phyloP scores from a whole-genome alignment of 2,797 vertebrate species.

The Allobates femoralis region DNA sequence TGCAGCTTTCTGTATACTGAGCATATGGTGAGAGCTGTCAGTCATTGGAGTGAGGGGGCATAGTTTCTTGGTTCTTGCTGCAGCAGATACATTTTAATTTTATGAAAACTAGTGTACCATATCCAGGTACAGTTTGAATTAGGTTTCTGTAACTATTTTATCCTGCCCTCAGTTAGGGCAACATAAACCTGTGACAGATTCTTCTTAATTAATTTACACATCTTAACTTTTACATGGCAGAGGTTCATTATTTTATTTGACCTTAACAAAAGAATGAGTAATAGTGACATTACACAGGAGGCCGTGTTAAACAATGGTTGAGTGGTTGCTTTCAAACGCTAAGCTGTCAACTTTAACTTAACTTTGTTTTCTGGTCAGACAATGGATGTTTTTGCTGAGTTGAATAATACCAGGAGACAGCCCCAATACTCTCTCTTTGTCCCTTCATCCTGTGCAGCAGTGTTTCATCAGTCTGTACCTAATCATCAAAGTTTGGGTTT shows the following conservation, averaged over 20 bases:
- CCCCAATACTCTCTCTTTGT: constrained; percentile 86
- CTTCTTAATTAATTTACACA: background rate
- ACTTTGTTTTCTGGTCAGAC: constrained; percentile 75
- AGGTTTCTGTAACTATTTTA: no score
- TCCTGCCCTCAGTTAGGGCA: no score
- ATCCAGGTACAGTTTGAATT: no score
- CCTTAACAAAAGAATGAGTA: constrained; percentile 68
- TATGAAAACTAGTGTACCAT: no score
- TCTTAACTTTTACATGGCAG: background rate
- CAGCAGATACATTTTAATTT: no score
- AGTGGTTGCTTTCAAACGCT: constrained; percentile 87
- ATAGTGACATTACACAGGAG: constrained; percentile 78
- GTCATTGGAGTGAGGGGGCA: no score
- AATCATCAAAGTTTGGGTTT: constrained; percentile 74
- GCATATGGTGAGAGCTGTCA: no score
- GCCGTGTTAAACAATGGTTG: constrained; percentile 82
- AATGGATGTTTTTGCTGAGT: constrained; percentile 90
- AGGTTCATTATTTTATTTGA: constrained; percentile 28
- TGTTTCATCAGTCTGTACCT: constrained; percentile 67
- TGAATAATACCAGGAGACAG: constrained; percentile 91
- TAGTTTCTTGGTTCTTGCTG: no score
- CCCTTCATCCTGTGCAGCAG: constrained; percentile 73
- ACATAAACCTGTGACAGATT: no score
- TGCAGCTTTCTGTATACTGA: no score
- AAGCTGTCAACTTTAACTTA: constrained; percentile 91